These are phyloP conservation scores for Rhagium mordax DNA, from an alignment of 2,888 invertebrate genomes.

Conservation along the genomic window DNA sequence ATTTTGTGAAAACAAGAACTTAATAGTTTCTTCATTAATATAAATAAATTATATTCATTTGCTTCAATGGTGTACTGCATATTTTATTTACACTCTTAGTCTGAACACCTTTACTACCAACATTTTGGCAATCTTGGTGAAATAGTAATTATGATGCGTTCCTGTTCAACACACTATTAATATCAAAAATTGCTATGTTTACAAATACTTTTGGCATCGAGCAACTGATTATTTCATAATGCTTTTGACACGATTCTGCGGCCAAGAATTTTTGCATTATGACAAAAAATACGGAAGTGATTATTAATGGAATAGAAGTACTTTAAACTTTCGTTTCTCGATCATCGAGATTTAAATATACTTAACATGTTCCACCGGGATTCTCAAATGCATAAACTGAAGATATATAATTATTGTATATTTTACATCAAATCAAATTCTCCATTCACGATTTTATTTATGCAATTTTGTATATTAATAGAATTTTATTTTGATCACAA, in stretches of 20 bases:
- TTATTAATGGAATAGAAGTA: background rate
- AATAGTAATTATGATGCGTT: background rate
- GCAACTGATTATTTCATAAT: constrained; percentile 13
- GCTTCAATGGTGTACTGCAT: too few relatives aligned
- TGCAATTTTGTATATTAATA: background rate
- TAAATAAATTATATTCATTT: too few relatives aligned
- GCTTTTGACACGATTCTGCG: constrained; percentile 1
- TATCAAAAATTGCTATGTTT: constrained; percentile 21
- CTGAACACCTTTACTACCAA: background rate
- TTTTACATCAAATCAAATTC: background rate
- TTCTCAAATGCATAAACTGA: background rate
- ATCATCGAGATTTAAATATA: background rate
- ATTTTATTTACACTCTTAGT: background rate
- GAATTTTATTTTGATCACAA: background rate
- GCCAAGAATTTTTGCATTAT: constrained; percentile 13
- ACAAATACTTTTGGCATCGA: constrained; percentile 25
- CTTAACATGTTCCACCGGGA: background rate
- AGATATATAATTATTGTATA: background rate
- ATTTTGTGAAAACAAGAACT: too few relatives aligned
- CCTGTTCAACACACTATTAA: constrained; percentile 7
- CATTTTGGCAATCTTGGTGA: background rate
- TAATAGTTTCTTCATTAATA: too few relatives aligned
- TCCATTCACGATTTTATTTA: background rate
- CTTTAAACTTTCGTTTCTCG: background rate
- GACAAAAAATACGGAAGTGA: constrained; percentile 4